Conservation (phyloP, 2,888 invertebrate genomes). For the Sesia bembeciformis region DNA sequence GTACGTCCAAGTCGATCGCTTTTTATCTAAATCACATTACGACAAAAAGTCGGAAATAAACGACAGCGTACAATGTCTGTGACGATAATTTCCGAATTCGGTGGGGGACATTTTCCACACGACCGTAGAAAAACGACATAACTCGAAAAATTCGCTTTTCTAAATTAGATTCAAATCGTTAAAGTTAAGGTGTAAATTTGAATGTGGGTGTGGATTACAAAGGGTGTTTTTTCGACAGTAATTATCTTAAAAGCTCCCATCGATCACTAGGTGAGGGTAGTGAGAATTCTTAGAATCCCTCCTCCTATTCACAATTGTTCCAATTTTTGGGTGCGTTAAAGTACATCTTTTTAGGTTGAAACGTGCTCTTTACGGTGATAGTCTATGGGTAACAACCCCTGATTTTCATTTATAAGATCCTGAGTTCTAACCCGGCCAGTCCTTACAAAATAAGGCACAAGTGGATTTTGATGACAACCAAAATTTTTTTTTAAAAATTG, state of each 20-base stretch:
- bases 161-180: background rate
- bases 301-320: background rate
- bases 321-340: no score
- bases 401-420: no score
- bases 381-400: no score
- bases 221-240: slow-evolving; percentile 2
- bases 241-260: slow-evolving; percentile 6
- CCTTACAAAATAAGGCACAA: no score
- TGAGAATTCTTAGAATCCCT: background rate
- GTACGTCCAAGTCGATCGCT: no score
- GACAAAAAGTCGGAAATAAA: background rate
- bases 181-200: slow-evolving; percentile 11
- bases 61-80: background rate
- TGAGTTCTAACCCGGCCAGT: no score
- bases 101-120: slow-evolving; percentile 5
- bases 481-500: no score
- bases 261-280: slow-evolving; percentile 2
- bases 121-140: background rate
- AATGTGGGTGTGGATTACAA: slow-evolving; percentile 4
- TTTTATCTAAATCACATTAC: background rate
- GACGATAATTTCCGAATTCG: slow-evolving; percentile 19
- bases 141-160: background rate
- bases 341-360: no score
- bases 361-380: no score
- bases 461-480: no score